Percentiles rank a stretch among this genome's conserved stretches.
Evolutionary conservation across 1,140 invertebrate species (phyloP).

Genomic region (Drosophila kikkawai): DNA sequence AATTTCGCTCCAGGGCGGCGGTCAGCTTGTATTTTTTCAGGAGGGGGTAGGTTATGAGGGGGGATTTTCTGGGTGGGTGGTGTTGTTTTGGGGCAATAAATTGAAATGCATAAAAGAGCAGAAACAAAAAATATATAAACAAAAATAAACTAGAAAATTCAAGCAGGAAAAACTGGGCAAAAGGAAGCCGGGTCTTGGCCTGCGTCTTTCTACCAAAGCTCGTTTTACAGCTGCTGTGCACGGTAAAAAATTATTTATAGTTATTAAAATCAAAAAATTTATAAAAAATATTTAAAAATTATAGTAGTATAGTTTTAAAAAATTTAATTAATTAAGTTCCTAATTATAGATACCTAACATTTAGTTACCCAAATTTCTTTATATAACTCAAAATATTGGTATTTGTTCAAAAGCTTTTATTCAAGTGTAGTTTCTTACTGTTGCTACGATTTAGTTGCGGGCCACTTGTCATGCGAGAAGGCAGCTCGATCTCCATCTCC

Average conservation of each 20-base stretch:
- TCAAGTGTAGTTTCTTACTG: slow-evolving; percentile 18
- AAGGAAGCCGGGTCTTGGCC: slow-evolving; percentile 35
- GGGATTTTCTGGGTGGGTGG: slow-evolving; percentile 18
- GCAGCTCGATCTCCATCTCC: slow-evolving; percentile 26
- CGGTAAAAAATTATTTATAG: background rate
- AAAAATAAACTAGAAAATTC: slow-evolving; percentile 10
- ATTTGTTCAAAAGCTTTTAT: background rate
- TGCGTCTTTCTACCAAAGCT: slow-evolving; percentile 44
- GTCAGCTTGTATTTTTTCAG: slow-evolving; percentile 20
- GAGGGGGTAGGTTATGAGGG: background rate
- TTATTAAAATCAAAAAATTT: background rate
- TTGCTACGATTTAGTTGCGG: slow-evolving; percentile 58
- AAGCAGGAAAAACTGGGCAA: slow-evolving; percentile 13
- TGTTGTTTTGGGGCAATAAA: slow-evolving; percentile 38
- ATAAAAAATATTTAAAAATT: too few relatives aligned
- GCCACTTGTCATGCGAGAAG: slow-evolving; percentile 70
- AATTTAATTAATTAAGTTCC: too few relatives aligned
- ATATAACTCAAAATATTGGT: background rate
- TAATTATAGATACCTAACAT: too few relatives aligned
- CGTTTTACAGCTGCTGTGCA: slow-evolving; percentile 49
- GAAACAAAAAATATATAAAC: slow-evolving; percentile 1
- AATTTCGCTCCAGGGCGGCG: slow-evolving; percentile 41
- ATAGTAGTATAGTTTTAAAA: too few relatives aligned
- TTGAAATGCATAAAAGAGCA: slow-evolving; percentile 43
- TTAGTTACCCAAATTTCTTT: too few relatives aligned